Evolutionary conservation across 2,113 vertebrate species (phyloP), one percentile per base, ranked within the genome.

Genomic region (Steatornis caripensis): DNA sequence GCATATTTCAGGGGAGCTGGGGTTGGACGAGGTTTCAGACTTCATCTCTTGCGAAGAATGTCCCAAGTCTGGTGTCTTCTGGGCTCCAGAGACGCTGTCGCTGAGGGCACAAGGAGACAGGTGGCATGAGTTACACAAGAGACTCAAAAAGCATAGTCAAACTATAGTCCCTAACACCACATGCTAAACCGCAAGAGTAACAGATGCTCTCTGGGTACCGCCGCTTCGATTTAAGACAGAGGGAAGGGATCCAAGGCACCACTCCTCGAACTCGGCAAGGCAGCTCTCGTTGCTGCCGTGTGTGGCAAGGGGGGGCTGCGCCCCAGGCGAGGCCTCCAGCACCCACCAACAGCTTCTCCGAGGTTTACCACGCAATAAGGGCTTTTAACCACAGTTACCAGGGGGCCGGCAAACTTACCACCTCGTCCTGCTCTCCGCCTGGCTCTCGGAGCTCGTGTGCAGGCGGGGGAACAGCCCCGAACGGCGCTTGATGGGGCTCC

Each of bases 1-100:
- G 89, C 98, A 99, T 82, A 99, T 99, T 98, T 99, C 99, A 6
- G 99, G 99, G 86, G 99, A 99, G 97, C 99, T 99, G 85, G 99
- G 99, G 96, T 99, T 99, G 70, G 99, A 99, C 1, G 98, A 99
- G 26, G 98, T 98, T 96, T 99, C 99, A 41, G 98, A 98, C 96
- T 98, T 99, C 79, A 98, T 98, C 85, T 99, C 99, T 96, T 99
- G 99, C 15, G 98, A 98, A 37, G 98, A 97, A 74, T 99, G 99
- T 80, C 98, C 98, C 27, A 98, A 92, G 66, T 99, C 99, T 1
- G 98, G 98, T 60, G 98, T 99, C 96, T 98, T 99, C 91, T 99
- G 99, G 61, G 98, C 98, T 86, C 98, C 98, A 46, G 98, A 98
- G 71, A 98, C 84, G 39, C 99, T 99, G 91, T 99, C 98, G 1